A percentile compares a stretch with the other conserved stretches of the same genome.
Evolutionary conservation across 2,113 vertebrate genomes (phyloP).

Genomic region (Arenaria interpres): DNA sequence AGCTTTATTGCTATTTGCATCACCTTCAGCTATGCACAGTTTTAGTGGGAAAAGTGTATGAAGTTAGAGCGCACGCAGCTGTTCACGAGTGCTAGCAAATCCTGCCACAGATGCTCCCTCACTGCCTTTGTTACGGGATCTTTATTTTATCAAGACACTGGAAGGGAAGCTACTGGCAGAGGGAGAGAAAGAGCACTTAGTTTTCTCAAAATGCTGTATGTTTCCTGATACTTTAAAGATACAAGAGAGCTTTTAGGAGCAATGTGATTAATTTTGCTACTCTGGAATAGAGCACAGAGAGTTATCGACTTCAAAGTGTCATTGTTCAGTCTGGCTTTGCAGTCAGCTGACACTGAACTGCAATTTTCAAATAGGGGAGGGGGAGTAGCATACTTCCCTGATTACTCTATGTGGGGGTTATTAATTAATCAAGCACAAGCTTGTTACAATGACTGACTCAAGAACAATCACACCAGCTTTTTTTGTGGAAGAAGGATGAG

Average conservation of each 20-base stretch:
- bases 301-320: slow-evolving; percentile 17
- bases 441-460: slow-evolving; percentile 17
- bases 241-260: background rate
- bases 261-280: slow-evolving; percentile 11
- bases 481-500: background rate
- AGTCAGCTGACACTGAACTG: background rate
- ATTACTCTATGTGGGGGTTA: slow-evolving; percentile 22
- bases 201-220: background rate
- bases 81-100: background rate
- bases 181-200: background rate
- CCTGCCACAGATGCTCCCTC: background rate
- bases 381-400: slow-evolving; percentile 20
- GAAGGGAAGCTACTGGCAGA: background rate
- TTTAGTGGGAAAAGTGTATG: slow-evolving; percentile 12
- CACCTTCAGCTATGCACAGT: slow-evolving; percentile 28
- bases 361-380: slow-evolving; percentile 44
- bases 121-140: background rate
- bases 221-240: slow-evolving; percentile 14
- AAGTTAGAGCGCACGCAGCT: slow-evolving; percentile 18
- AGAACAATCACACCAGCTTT: background rate
- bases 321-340: background rate
- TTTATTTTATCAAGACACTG: background rate
- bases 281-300: background rate
- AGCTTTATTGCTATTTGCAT: slow-evolving; percentile 54
- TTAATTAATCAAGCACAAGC: slow-evolving; percentile 70